phyloP scores from a whole-genome alignment of 2,113 vertebrate genomes.

The Etia nguti region DNA sequence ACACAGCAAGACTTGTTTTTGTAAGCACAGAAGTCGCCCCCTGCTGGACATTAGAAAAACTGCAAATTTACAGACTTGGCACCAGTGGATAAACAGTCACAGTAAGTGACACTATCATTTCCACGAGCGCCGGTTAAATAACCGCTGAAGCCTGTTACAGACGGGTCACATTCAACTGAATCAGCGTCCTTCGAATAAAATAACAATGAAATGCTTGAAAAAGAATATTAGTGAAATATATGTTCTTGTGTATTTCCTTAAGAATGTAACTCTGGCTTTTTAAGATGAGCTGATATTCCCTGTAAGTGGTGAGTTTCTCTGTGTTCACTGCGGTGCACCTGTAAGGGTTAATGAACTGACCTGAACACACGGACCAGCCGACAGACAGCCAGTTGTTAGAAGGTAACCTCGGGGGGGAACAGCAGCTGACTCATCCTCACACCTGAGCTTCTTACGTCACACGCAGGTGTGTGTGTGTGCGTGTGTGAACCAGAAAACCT shows the following conservation, averaged over 20 bases:
- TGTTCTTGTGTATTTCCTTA: not conserved
- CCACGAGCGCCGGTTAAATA: rapidly evolving
- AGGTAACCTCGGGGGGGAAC: not conserved
- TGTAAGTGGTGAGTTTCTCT: not conserved
- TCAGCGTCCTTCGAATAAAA: not conserved
- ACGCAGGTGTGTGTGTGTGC: not conserved
- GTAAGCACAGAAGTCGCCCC: rapidly evolving
- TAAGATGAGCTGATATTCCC: not conserved
- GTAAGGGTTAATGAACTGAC: not conserved
- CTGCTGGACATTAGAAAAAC: not conserved
- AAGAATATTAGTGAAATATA: not conserved
- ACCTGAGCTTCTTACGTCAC: constrained; percentile 21
- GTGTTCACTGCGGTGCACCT: not conserved
- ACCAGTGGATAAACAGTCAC: rapidly evolving
- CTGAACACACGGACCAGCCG: not conserved
- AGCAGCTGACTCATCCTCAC: constrained; percentile 10
- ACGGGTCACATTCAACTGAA: not conserved
- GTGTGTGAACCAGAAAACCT: not conserved
- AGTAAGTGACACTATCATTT: rapidly evolving
- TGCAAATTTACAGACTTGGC: not conserved
- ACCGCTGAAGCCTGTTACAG: not conserved
- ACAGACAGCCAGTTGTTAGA: not conserved
- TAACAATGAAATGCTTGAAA: rapidly evolving
- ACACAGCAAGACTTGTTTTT: not conserved
- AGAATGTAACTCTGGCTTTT: not conserved